Conservation (phyloP, 2,797 vertebrate genomes). For the Acipenser oxyrinchus region DNA sequence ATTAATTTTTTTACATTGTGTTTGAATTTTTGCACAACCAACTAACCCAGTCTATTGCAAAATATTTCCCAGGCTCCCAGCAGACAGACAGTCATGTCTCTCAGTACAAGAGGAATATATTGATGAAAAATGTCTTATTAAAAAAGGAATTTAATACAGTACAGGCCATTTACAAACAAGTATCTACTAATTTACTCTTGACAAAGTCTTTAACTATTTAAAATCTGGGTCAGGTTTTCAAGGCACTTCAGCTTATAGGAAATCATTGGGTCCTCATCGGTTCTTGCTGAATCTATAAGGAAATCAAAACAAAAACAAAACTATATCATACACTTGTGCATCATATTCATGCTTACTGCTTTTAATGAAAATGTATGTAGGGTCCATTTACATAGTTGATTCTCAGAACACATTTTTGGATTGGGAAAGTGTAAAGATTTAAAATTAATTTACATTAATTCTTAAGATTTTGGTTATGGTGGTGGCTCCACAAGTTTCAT, state of each 20-base stretch:
- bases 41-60: too few species aligned
- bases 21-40: too few species aligned
- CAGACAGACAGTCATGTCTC: too few species aligned
- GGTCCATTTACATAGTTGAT: neutral
- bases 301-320: conserved; percentile 20
- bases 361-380: neutral
- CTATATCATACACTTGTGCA: too few species aligned
- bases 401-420: neutral
- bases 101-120: too few species aligned
- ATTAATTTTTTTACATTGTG: too few species aligned
- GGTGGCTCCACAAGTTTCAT: too few species aligned
- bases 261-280: conserved; percentile 49
- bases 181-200: neutral
- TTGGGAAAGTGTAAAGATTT: neutral
- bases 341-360: too few species aligned
- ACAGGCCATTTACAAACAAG: conserved; percentile 8
- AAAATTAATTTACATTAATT: conserved; percentile 28
- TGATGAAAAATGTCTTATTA: too few species aligned
- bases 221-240: conserved; percentile 70
- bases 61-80: too few species aligned
- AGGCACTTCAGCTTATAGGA: conserved; percentile 80
- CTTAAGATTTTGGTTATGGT: neutral
- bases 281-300: conserved; percentile 51
- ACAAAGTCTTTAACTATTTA: conserved; percentile 52
- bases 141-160: neutral